Evolutionary conservation across 1,140 invertebrate species (phyloP), one percentile per base, ranked within the genome.

Genomic region (Globodera ellingtonae): DNA sequence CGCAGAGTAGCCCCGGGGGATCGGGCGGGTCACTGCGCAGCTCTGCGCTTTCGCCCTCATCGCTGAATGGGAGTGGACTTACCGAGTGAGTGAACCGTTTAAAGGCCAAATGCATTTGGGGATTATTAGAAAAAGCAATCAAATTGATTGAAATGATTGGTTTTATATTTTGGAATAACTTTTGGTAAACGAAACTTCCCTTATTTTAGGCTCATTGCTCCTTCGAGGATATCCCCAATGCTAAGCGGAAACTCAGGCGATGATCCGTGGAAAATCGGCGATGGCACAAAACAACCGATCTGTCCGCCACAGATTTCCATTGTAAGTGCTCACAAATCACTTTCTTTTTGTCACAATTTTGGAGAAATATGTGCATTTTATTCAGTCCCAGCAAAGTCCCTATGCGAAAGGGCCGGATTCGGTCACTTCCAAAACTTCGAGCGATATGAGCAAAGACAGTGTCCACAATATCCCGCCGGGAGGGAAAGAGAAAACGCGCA

Each of bases 281-380:
- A 73, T 18, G 44, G 47, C 72, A 75, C 24, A 24, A n/a, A 67
- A 46, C 56, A 67, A 44, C 47, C 24, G 24, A 46, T 77, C 13
- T 77, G 75, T 44, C 75, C 75, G 18, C 78, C 78, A n/a, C 78
- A 79, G 47, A 77, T 72, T 73, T 66, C 78, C 21, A 79, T 79
- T 65, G 75, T 77, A 24, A 75, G 24, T 47, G 62, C 66, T 75
- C 65, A 21, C 8, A 50, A 75, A 44, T 47, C 7, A 75, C 15
- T 66, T 75, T 52, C 6, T 9, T n/a, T 65, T 6, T 8, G 18
- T 10, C 15, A 15, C 7, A n/a, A 62, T 62, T 62, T 62, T 4
- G 6, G 7, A 50, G 10, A 52, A 9, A 52, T 13, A 52, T 9
- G 7, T 0, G 7, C 50, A 50, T 1, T 13, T 13, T 35, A 10